These are phyloP conservation scores for Barnardius zonarius DNA, from an alignment of 2,113 vertebrate species.

Conservation along the genomic window DNA sequence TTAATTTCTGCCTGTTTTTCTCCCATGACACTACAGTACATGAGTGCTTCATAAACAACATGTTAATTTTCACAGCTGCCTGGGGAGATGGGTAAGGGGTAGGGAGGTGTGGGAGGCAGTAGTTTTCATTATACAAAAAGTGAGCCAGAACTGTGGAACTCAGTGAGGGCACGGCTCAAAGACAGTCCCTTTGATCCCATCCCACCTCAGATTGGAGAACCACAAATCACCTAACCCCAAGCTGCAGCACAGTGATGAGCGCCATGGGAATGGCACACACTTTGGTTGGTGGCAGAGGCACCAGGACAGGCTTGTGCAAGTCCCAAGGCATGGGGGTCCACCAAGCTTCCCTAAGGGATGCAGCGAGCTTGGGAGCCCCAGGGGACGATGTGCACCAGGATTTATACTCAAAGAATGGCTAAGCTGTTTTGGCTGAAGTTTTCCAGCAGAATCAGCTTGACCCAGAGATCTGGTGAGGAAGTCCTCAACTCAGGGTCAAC, in stretches of 20 bases:
- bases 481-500: not conserved
- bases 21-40: not conserved
- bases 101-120: not conserved
- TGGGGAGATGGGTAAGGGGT: not conserved
- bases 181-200: not conserved
- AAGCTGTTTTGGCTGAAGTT: not conserved
- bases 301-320: accelerated
- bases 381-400: not conserved
- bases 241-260: not conserved
- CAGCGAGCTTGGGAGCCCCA: accelerated
- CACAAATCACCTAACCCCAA: not conserved
- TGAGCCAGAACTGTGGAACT: not conserved
- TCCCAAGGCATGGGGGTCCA: not conserved
- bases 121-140: not conserved
- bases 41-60: not conserved
- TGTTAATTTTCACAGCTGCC: not conserved
- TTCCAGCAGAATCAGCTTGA: not conserved
- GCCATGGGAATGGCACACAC: accelerated
- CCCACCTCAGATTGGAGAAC: not conserved
- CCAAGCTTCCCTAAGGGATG: accelerated
- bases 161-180: not conserved
- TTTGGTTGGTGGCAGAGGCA: accelerated
- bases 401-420: not conserved
- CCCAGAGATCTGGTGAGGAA: not conserved
- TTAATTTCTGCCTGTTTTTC: conserved; percentile 42